These are phyloP conservation scores for Thalassaphorura encarpata DNA, from an alignment of 1,140 invertebrate genomes.

Conservation along the genomic window DNA sequence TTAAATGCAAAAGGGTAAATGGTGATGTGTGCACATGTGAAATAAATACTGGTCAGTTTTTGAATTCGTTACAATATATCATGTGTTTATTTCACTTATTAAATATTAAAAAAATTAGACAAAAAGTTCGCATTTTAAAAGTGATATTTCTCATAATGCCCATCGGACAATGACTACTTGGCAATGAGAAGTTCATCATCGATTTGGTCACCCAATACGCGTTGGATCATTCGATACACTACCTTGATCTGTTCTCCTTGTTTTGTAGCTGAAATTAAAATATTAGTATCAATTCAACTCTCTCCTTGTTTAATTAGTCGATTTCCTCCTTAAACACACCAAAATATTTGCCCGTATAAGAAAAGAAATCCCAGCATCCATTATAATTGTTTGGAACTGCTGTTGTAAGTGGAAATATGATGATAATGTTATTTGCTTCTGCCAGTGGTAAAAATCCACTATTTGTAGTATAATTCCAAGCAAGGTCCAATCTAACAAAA, in stretches of 20 bases:
- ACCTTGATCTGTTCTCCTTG: not conserved
- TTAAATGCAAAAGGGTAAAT: too few species aligned
- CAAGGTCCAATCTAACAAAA: conserved; percentile 8
- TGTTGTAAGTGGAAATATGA: conserved; percentile 21
- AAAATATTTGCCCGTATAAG: conserved; percentile 15
- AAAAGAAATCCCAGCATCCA: conserved; percentile 26
- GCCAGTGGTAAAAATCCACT: conserved; percentile 20
- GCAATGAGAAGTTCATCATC: too few species aligned
- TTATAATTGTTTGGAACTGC: conserved; percentile 2
- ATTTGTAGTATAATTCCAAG: conserved; percentile 5
- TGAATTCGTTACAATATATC: too few species aligned
- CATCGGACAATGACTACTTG: too few species aligned
- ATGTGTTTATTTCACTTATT: too few species aligned
- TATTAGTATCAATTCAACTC: not conserved
- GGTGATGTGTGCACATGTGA: too few species aligned
- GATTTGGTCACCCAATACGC: too few species aligned
- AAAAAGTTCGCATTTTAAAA: too few species aligned
- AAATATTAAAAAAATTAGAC: too few species aligned
- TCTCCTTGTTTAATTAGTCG: not conserved
- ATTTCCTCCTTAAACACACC: conserved; percentile 3
- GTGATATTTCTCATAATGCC: too few species aligned
- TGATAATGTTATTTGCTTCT: conserved; percentile 22
- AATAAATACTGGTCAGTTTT: too few species aligned
- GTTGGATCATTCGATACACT: not conserved
- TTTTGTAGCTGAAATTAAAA: not conserved